Evolutionary conservation across 2,888 invertebrate species (phyloP), one percentile per base, ranked within the genome.

Genomic region (Agonopterix arenella): DNA sequence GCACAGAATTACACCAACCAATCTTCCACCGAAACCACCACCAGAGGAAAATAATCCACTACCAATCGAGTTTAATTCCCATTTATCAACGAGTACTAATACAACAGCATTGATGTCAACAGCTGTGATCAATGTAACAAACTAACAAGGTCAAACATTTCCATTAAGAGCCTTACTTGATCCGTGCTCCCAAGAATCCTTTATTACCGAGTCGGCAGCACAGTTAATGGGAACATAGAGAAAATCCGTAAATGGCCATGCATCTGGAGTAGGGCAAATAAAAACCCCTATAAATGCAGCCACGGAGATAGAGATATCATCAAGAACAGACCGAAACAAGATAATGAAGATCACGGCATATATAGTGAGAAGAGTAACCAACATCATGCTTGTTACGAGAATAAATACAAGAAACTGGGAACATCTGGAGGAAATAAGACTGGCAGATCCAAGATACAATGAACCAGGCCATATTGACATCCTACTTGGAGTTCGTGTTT

Each of bases 171-270:
- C 54, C 2, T 50, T 61, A 38, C 8, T 61, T 1, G 59, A 59
- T 45, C 59, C 54, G 46, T 59, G 63, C 1, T 60, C 60, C 4
- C 41, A 58, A 47, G 55, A 56, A 0, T 59, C 60, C 0, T 61
- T 61, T 52, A 44, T 63, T 0, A 58, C 57, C 4, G 61, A 60
- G n/a, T 36, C 45, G 8, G 52, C 51, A 7, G 59, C 53, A 2
- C 59, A 63, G 42, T 46, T 47, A 7, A 43, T 63, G 13, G 57
- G 59, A 7, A 49, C 57, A 4, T 56, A 52, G 18, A 50, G 54
- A 5, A 41, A 11, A 8, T 13, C 46, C 8, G 48, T 59, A 2
- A 56, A 13, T 13, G 13, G 13, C 13, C 13, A 13, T 13, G 13
- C 2, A 13, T 13, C 13, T 13, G 13, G 13, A 5, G 10, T 64